Evolutionary conservation across 2,797 vertebrate species (phyloP).

Genomic region (Acanthurus lineatus): DNA sequence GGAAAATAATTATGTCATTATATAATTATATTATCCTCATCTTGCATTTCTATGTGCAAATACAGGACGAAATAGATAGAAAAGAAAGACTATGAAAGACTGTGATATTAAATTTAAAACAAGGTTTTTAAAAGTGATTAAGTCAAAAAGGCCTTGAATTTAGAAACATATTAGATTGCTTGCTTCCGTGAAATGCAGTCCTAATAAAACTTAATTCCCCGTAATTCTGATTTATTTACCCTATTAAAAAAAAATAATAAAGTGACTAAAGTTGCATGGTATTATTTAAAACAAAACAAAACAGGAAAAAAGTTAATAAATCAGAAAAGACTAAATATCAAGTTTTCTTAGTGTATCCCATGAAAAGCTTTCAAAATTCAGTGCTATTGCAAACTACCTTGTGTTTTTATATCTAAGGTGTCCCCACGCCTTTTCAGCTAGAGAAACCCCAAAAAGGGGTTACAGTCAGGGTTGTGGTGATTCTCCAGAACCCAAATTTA

Average conservation of each 20-base stretch:
- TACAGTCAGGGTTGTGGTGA: no score
- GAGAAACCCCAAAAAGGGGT: no score
- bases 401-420: constrained; percentile 32
- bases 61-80: not conserved
- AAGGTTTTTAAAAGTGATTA: not conserved
- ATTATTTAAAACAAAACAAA: constrained; percentile 13
- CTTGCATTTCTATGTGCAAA: not conserved
- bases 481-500: no score
- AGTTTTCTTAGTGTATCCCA: constrained; percentile 11
- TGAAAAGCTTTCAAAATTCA: constrained; percentile 6
- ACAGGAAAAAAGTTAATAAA: constrained; percentile 21
- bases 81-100: not conserved
- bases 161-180: not conserved
- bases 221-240: not conserved
- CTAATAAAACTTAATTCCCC: not conserved
- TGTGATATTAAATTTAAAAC: not conserved
- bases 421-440: no score
- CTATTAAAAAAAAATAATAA: not conserved
- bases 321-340: not conserved
- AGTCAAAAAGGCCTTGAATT: not conserved
- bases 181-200: not conserved
- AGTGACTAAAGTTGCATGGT: not conserved
- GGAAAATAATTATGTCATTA: not conserved
- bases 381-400: constrained; percentile 22
- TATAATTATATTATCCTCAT: not conserved